Base-by-base conservation (phyloP, 2,113 vertebrate genomes). In the Litocranius walleri region DNA sequence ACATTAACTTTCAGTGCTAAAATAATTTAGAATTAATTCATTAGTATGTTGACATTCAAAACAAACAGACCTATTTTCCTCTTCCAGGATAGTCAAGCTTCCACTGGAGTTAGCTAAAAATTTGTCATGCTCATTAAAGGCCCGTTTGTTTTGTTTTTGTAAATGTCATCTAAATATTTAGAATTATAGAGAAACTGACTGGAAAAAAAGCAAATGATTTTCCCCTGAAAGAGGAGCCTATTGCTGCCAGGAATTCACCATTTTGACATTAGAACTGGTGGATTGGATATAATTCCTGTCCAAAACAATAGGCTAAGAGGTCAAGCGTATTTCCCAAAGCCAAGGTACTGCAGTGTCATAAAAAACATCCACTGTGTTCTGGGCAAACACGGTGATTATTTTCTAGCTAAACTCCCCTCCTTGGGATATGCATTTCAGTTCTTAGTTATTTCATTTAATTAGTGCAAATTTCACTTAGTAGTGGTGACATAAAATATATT, bases 141-240 rank as follows among this genome's bases (percentile, higher is more conserved):
- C 45, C 30, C 0, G 29, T 29, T 92, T 93, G 67, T 88, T 89
- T 80, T 91, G 21, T 57, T 81, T 94, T 97, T 91, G 2, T 14
- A 97, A 97, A 97, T 71, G 19, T 9, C 95, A 88, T 95, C 50
- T 95, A 96, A 98, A 98, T 97, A 97, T 61, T 97, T 95, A 97
- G 30, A 90, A 93, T 84, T 93, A 94, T 80, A 96, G 27, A 94
- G 48, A 12, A 94, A 95, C 4, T 96, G 50, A 52, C 36, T 59
- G 33, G 59, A 94, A 96, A 96, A 96, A 96, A 98, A 95, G 8
- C n/a, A 97, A 98, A 94, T 1, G 92, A 80, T 4, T 95, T 97
- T 92, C 21, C 54, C 52, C 80, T 87, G n/a, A 78, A 97, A 90
- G 67, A 96, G 36, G 88, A 56, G 30, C 16, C 16, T 62, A 10